phyloP scores from a whole-genome alignment of 2,888 invertebrate species.

The Polymixis flavicincta region DNA sequence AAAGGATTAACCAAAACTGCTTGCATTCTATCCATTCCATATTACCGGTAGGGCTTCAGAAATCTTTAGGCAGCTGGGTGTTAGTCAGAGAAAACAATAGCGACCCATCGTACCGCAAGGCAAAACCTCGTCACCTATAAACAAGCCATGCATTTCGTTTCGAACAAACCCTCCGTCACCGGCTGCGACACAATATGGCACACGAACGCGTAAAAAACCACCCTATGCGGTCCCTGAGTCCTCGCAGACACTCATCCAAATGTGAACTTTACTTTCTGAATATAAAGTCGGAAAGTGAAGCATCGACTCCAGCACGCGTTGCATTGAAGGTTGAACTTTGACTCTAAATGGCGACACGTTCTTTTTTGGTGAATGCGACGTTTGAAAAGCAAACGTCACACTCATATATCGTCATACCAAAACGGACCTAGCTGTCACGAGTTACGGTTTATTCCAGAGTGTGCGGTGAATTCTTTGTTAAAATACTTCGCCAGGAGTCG shows the following conservation, averaged over 20 bases:
- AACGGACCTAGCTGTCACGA: slow-evolving; percentile 58
- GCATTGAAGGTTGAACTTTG: slow-evolving; percentile 83
- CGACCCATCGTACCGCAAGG: slow-evolving; percentile 63
- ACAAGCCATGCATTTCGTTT: slow-evolving; percentile 75
- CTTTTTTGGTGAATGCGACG: slow-evolving; percentile 72
- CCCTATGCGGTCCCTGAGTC: slow-evolving; percentile 65
- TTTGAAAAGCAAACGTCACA: slow-evolving; percentile 15
- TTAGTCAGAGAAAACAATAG: slow-evolving; percentile 70
- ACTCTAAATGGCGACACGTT: slow-evolving; percentile 75
- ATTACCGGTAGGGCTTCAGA: slow-evolving; percentile 17
- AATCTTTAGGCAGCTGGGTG: slow-evolving; percentile 47
- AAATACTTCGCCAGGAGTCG: slow-evolving; percentile 73
- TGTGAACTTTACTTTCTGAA: slow-evolving; percentile 69
- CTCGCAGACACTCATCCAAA: slow-evolving; percentile 59
- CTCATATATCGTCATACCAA: slow-evolving; percentile 46
- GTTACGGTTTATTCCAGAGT: slow-evolving; percentile 67
- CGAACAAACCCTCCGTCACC: slow-evolving; percentile 69
- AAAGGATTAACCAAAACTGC: background rate
- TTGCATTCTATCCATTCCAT: background rate
- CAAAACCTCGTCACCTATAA: slow-evolving; percentile 82
- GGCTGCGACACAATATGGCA: slow-evolving; percentile 77
- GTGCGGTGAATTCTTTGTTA: slow-evolving; percentile 68
- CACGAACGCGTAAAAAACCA: slow-evolving; percentile 78
- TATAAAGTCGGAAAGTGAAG: slow-evolving; percentile 66
- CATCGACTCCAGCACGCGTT: slow-evolving; percentile 62